Percentiles rank a stretch among this genome's conserved stretches.
phyloP scores from a whole-genome alignment of 2,888 invertebrate genomes.

The Camponotus fellah region DNA sequence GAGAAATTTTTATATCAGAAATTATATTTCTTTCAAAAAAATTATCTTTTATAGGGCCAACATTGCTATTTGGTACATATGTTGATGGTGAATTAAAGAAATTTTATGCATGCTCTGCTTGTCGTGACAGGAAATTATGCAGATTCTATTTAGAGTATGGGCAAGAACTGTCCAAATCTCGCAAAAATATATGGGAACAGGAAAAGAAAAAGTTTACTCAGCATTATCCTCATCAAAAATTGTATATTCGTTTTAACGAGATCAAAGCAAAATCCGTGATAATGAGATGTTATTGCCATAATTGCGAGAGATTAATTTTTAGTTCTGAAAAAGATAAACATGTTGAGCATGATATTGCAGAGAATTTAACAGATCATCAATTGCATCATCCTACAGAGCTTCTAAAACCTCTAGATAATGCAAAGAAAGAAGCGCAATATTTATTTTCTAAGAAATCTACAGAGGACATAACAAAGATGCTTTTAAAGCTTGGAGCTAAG shows the following conservation, averaged over 20 bases:
- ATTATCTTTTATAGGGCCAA: constrained; percentile 87
- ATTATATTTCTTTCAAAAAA: background rate
- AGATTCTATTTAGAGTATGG: constrained; percentile 89
- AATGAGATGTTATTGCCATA: constrained; percentile 89
- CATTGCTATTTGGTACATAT: constrained; percentile 89
- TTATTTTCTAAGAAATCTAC: constrained; percentile 92
- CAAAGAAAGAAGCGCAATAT: constrained; percentile 95
- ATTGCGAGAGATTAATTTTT: constrained; percentile 88
- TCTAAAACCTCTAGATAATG: constrained; percentile 90
- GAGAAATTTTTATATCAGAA: constrained; percentile 26
- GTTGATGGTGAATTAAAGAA: constrained; percentile 86
- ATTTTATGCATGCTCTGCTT: constrained; percentile 95
- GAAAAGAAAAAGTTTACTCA: constrained; percentile 86
- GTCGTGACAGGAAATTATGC: constrained; percentile 93
- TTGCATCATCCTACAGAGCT: constrained; percentile 90
- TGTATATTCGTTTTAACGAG: constrained; percentile 87
- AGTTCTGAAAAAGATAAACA: constrained; percentile 86
- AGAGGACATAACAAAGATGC: constrained; percentile 89
- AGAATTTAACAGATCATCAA: constrained; percentile 88
- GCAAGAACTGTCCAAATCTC: constrained; percentile 83
- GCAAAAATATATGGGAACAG: constrained; percentile 87
- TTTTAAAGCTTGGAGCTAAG: constrained; percentile 87
- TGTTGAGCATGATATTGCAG: constrained; percentile 87
- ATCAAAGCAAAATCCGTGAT: constrained; percentile 80
- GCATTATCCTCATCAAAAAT: constrained; percentile 87